Evolutionary conservation across 2,888 invertebrate genomes (phyloP).

Genomic region (Agrotis exclamationis): DNA sequence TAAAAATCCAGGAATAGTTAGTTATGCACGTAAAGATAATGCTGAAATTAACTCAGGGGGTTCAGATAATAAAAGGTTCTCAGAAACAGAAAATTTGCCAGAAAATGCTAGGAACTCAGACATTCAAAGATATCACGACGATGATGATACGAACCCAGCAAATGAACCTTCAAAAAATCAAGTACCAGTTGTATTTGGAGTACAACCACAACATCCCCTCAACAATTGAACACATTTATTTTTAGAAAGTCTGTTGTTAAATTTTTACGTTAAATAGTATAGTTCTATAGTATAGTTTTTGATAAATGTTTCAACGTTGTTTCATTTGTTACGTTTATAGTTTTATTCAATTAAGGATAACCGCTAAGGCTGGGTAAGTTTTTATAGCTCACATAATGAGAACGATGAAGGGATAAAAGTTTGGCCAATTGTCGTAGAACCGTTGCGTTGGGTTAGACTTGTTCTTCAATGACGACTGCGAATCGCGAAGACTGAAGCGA

Average conservation of each 20-base stretch:
- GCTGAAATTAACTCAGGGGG: background rate
- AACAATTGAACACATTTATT: conserved; percentile 21
- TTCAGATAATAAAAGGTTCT: background rate
- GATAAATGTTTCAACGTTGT: conserved; percentile 1
- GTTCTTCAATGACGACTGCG: no score
- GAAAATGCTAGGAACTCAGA: background rate
- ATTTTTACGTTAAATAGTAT: background rate
- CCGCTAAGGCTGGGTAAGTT: no score
- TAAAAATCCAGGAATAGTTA: background rate
- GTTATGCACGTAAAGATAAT: background rate
- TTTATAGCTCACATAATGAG: no score
- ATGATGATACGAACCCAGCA: background rate
- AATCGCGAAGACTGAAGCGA: no score
- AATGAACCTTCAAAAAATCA: background rate
- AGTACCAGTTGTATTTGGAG: background rate
- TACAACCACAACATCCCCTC: conserved; percentile 8
- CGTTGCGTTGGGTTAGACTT: no score
- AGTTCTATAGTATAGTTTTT: conserved; percentile 17
- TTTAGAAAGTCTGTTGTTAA: conserved; percentile 1
- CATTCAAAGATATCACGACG: background rate
- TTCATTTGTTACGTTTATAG: background rate
- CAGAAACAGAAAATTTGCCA: background rate
- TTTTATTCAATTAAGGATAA: no score
- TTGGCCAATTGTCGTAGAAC: no score
- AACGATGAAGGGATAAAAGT: no score